Base-by-base conservation (phyloP, 2,888 invertebrate species). In the Bombylius major region DNA sequence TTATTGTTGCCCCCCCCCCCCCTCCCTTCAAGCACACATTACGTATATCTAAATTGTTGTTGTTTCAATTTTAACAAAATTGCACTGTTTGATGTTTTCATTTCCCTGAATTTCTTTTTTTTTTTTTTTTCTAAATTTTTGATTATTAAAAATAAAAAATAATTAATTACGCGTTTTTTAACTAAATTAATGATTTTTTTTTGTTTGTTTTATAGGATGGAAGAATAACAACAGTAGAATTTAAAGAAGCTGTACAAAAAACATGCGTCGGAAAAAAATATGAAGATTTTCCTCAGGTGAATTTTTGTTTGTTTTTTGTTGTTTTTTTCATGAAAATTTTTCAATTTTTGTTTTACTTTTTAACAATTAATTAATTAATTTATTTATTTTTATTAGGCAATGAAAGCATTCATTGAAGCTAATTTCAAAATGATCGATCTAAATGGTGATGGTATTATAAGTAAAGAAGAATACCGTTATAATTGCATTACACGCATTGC, bases 321-420 rank as follows among this genome's bases (percentile, higher is more conserved):
- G 3, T 11, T 23, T 47, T 7, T 31, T 47, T 23, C 23, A 14
- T 3, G 39, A 42, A 11, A 11, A 42, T 11, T 42, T 39, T 11
- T 11, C 9, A 42, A 42, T 42, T 42, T 42, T 42, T 42, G 4
- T 42, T 4, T 54, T 31, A 11, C 9, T 13, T 23, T n/a, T 34
- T 36, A 13, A 6, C n/a, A 36, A 34, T 9, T 11, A 32, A 11
- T 42, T 42, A 11, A 9, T 39, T 39, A 9, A 50, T 23, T 14
- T 44, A 5, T n/a, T 50, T 47, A 31, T 32, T 53, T 51, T 46
- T 11, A 1, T 31, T 50, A 74, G 72, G 87, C 89, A 5, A 87
- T 89, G 86, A 87, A 83, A 68, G 86, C 88, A 69, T 89, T 89
- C 70, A 89, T 89, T 67, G 89, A 89, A 70, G 82, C 85, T 54